Conservation (phyloP, 2,888 invertebrate species). For the Athripsodes cinereus region DNA sequence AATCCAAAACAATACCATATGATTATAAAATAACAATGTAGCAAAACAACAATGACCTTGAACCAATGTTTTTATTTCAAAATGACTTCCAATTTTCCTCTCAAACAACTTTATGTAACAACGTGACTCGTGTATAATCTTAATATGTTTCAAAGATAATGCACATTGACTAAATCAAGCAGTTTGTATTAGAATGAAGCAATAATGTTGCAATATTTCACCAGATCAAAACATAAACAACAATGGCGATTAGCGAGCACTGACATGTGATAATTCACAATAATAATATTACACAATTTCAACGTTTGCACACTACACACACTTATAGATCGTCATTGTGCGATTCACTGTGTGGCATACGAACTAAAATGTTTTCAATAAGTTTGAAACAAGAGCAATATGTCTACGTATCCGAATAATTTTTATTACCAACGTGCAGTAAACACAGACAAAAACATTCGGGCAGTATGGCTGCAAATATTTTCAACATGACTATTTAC, state of each 20-base stretch:
- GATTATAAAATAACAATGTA: slow-evolving; percentile 16
- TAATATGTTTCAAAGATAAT: too few relatives aligned
- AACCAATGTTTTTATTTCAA: slow-evolving; percentile 3
- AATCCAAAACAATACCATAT: slow-evolving; percentile 12
- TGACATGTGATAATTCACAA: slow-evolving; percentile 13
- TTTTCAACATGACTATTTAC: neutral
- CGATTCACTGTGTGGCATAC: slow-evolving; percentile 17
- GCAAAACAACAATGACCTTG: slow-evolving; percentile 23
- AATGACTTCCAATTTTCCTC: neutral
- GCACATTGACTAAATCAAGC: neutral
- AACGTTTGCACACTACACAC: slow-evolving; percentile 9
- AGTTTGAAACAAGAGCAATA: slow-evolving; percentile 9
- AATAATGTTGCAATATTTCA: slow-evolving; percentile 1
- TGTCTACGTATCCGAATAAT: neutral
- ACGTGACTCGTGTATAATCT: neutral
- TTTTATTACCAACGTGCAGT: neutral
- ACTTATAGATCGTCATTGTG: slow-evolving; percentile 18
- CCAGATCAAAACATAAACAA: slow-evolving; percentile 24
- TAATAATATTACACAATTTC: slow-evolving; percentile 3
- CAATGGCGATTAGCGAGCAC: slow-evolving; percentile 4
- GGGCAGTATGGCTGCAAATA: neutral
- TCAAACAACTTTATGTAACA: neutral
- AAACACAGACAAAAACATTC: neutral
- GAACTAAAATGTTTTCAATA: slow-evolving; percentile 2
- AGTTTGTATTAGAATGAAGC: neutral